Evolutionary conservation across 2,797 vertebrate genomes (phyloP), one percentile per base, ranked within the genome.

Genomic region (Alectoris magna): DNA sequence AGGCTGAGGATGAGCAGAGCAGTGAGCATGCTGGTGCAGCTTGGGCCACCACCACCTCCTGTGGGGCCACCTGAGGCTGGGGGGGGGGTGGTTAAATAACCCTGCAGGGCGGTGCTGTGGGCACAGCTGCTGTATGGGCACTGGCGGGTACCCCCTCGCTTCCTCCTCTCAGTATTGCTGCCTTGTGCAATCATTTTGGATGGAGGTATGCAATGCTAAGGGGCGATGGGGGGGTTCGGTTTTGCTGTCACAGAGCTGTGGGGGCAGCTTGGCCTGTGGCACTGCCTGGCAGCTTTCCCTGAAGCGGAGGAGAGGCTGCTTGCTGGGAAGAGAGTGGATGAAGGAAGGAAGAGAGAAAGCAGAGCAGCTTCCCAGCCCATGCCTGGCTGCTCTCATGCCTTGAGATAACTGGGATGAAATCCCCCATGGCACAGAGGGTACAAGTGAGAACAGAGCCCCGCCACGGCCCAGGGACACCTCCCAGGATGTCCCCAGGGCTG

Each of bases 101-200:
- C 3, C n/a, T 0, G 8, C 46, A 9, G 21, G 58, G 27, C 29
- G 44, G 56, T 38, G 56, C 43, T 31, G 58, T 14, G 31, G 68
- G 77, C 36, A 62, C 90, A 81, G 73, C 31, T 41, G 11, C 24
- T 2, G 19, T 46, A 29, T 10, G 36, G 15, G 6, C n/a, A 60
- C 14, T 1, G 16, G 38, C 0, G 34, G 43, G 11, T 29, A 4
- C 34, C 66, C 51, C 68, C 49, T 44, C 19, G 41, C 91, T 95
- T 92, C 91, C 49, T 84, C 36, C 88, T 44, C 73, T 31, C 56
- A 0, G 6, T 58, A 62, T 13, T 66, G 66, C 64, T 29, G 64
- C 75, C 77, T 95, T 96, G 87, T 86, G 96, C 85, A 96, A 95
- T 34, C 27, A 21, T 49, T 44, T 11, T 1, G 34, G n/a, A 10